Evolutionary conservation across 2,888 invertebrate species (phyloP).

Genomic region (Acronicta alni): DNA sequence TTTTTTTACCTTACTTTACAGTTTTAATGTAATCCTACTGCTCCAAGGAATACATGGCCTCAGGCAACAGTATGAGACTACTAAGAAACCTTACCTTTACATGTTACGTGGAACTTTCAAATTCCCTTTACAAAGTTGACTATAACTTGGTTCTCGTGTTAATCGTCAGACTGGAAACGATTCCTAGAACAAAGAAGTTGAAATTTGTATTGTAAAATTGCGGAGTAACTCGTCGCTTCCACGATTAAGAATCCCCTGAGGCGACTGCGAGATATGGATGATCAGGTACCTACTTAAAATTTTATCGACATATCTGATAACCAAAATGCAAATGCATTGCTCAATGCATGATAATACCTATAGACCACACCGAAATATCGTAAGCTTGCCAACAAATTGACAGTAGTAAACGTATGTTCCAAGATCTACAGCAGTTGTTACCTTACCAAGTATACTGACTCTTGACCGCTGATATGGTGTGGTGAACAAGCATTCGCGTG

Average conservation of each 20-base stretch:
- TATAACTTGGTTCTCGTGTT: conserved; percentile 28
- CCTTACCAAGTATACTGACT: conserved; percentile 38
- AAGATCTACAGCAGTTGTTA: conserved; percentile 20
- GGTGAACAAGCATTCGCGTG: conserved; percentile 78
- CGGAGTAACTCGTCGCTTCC: not conserved
- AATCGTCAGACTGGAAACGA: conserved; percentile 30
- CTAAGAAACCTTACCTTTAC: conserved; percentile 17
- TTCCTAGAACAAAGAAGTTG: not conserved
- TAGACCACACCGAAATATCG: not conserved
- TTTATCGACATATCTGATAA: too few species aligned
- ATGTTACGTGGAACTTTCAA: conserved; percentile 28
- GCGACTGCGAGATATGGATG: too few species aligned
- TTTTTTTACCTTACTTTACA: too few species aligned
- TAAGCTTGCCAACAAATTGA: not conserved
- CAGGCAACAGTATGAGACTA: not conserved
- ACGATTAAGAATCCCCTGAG: too few species aligned
- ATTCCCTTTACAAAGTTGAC: conserved; percentile 10
- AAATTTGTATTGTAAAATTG: not conserved
- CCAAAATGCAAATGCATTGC: too few species aligned
- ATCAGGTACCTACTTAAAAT: too few species aligned
- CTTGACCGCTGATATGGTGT: conserved; percentile 51
- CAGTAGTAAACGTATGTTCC: conserved; percentile 15
- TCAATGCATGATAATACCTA: too few species aligned
- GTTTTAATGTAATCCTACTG: too few species aligned
- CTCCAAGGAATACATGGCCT: not conserved